Evolutionary conservation across 2,888 invertebrate genomes (phyloP).

Genomic region (Villa cingulata): DNA sequence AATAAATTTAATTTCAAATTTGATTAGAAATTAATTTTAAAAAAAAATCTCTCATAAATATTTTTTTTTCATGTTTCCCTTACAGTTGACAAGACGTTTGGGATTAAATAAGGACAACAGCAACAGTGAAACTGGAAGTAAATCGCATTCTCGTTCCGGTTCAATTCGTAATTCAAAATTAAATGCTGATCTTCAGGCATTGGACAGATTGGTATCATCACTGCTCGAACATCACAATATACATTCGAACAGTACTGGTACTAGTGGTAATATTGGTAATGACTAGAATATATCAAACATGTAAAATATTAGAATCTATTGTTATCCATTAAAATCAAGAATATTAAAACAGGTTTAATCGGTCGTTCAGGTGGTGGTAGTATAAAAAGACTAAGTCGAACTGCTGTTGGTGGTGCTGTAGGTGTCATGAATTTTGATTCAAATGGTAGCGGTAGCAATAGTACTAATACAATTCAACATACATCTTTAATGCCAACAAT

Average conservation of each 20-base stretch:
- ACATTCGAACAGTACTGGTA: conserved; percentile 1
- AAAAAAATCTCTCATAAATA: too few relatives aligned
- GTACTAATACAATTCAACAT: conserved; percentile 13
- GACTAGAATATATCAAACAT: conserved; percentile 18
- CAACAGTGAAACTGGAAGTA: conserved; percentile 17
- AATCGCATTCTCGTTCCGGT: conserved; percentile 23
- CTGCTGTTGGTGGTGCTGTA: conserved; percentile 9
- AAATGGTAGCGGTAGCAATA: conserved; percentile 7
- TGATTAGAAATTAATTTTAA: too few relatives aligned
- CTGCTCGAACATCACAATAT: conserved; percentile 39
- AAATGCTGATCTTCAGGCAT: conserved; percentile 44
- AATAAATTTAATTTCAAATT: too few relatives aligned
- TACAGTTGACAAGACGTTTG: conserved; percentile 28
- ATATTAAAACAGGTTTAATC: conserved; percentile 28
- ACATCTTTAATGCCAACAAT: conserved; percentile 34
- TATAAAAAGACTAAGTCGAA: conserved; percentile 12
- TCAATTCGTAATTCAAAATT: conserved; percentile 34
- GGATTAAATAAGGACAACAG: conserved; percentile 15
- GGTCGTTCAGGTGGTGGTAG: conserved; percentile 8
- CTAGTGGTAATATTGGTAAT: conserved; percentile 1
- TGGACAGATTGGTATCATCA: conserved; percentile 50
- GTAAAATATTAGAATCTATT: conserved; percentile 32
- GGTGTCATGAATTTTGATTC: background rate
- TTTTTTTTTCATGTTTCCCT: conserved; percentile 10
- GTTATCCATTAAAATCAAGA: too few relatives aligned